phyloP scores from a whole-genome alignment of 2,888 invertebrate species.

The Hylaea fasciaria region DNA sequence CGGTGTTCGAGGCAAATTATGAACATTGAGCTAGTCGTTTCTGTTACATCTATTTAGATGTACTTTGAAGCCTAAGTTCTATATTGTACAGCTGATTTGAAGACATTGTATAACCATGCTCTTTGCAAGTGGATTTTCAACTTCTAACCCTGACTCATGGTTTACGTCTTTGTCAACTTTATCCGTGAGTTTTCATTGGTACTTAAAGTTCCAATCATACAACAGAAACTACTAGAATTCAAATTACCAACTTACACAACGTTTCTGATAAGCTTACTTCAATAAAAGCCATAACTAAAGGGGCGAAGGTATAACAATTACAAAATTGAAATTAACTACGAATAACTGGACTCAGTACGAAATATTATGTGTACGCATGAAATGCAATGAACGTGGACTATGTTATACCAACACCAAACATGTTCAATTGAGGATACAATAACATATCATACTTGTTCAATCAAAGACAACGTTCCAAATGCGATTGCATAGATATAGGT shows the following conservation, averaged over 20 bases:
- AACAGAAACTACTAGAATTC: neutral
- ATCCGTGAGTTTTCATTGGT: no score
- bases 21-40: no score
- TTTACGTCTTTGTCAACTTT: no score
- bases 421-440: constrained; percentile 9
- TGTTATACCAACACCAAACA: constrained; percentile 37
- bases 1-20: no score
- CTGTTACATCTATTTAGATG: no score
- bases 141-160: no score
- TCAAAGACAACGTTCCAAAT: constrained; percentile 15
- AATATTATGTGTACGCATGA: constrained; percentile 41
- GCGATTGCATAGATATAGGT: constrained; percentile 35
- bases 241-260: neutral
- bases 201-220: no score
- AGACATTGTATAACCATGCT: no score
- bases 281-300: constrained; percentile 30
- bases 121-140: no score
- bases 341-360: constrained; percentile 34
- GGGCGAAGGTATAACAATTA: constrained; percentile 22
- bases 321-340: constrained; percentile 35
- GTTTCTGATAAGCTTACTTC: constrained; percentile 20
- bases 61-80: no score
- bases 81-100: no score
- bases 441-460: neutral
- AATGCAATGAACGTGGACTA: constrained; percentile 43